These are phyloP conservation scores for Caenorhabditis sp. DNA, from an alignment of 2,888 invertebrate genomes.

Conservation along the genomic window DNA sequence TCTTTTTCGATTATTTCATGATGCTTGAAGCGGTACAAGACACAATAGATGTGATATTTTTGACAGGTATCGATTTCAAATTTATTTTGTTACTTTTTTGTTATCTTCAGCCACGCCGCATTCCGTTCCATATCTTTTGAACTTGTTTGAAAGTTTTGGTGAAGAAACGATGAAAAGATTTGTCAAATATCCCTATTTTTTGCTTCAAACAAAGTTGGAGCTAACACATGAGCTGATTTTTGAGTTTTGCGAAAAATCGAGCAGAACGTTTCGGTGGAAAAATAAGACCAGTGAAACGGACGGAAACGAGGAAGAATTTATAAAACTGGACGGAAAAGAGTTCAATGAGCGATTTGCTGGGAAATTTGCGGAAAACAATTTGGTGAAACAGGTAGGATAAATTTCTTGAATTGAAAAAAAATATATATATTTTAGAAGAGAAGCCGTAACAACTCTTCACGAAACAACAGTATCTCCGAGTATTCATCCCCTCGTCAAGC, in stretches of 20 bases:
- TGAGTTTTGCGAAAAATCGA: background rate
- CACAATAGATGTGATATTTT: constrained; percentile 4
- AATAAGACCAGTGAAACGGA: background rate
- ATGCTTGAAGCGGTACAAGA: constrained; percentile 26
- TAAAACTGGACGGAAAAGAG: background rate
- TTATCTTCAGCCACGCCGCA: background rate
- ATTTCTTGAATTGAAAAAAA: no score
- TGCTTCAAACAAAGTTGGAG: background rate
- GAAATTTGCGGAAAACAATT: no score
- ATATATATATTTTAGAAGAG: no score
- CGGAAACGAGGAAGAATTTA: no score
- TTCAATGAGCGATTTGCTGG: background rate
- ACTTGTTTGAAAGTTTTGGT: background rate
- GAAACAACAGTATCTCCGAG: constrained; percentile 9
- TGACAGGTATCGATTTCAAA: background rate
- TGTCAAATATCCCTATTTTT: background rate
- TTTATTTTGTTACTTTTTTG: background rate
- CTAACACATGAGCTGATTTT: background rate
- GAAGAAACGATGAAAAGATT: background rate
- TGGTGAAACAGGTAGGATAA: no score
- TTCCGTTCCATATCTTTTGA: background rate
- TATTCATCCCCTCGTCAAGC: background rate
- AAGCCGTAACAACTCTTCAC: background rate
- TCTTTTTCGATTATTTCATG: constrained; percentile 31
- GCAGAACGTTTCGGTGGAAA: background rate